Conservation (phyloP, 2,888 invertebrate species). For the Temnothorax ravouxi region DNA sequence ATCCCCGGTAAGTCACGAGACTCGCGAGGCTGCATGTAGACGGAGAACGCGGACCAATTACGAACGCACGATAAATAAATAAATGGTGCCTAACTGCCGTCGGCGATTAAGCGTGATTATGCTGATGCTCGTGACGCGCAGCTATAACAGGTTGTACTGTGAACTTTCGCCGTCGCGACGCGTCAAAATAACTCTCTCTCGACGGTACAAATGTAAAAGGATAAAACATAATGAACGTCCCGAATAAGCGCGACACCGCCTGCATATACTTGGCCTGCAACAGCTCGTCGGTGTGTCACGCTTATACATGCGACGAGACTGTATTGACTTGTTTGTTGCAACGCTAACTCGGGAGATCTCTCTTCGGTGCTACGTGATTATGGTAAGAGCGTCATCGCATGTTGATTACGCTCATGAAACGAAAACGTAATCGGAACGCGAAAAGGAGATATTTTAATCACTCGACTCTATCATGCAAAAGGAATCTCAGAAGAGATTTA, state of each 20-base stretch:
- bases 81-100: slow-evolving; percentile 50
- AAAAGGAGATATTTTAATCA: slow-evolving; percentile 24
- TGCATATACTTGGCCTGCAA: neutral
- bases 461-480: neutral
- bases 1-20: slow-evolving; percentile 35
- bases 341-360: slow-evolving; percentile 61
- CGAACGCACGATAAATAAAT: slow-evolving; percentile 58
- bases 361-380: slow-evolving; percentile 57
- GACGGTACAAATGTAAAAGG: slow-evolving; percentile 35
- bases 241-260: slow-evolving; percentile 44
- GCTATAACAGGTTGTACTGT: slow-evolving; percentile 19
- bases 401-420: slow-evolving; percentile 11
- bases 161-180: slow-evolving; percentile 55
- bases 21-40: neutral
- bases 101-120: slow-evolving; percentile 58
- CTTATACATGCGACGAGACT: slow-evolving; percentile 32
- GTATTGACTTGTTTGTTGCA: slow-evolving; percentile 65
- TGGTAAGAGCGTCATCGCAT: slow-evolving; percentile 56
- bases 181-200: slow-evolving; percentile 32
- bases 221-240: slow-evolving; percentile 53
- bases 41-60: slow-evolving; percentile 39
- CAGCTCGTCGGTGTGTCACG: neutral
- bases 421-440: slow-evolving; percentile 9
- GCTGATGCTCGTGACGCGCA: slow-evolving; percentile 31
- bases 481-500: neutral